Evolutionary conservation across 2,888 invertebrate genomes (phyloP), one percentile per base, ranked within the genome.

Genomic region (Cyaniris semiargus): DNA sequence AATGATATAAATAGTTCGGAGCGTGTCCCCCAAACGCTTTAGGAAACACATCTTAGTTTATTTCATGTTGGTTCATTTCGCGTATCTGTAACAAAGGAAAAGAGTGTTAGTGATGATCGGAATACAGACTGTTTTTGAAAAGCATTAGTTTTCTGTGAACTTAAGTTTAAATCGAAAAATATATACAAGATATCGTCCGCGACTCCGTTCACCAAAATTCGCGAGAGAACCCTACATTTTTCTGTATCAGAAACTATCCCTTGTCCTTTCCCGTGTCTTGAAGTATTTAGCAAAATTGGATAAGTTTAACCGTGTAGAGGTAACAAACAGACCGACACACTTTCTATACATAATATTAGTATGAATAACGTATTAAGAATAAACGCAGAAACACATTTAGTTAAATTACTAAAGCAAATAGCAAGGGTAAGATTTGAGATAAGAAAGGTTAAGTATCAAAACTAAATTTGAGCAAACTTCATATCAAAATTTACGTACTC

Each of bases 1-100:
- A 85, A 92, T 90, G 81, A 94, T 89, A 82, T 93, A 82, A 81
- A 91, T 87, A 85, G 92, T 92, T 86, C 92, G 89, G 75, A 88
- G 85, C 80, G 89, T 85, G 80, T 90, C 87, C 83, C 89, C 86
- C 78, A 85, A 87, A 83, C 85, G 86, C 86, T 88, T 91, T 84
- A 87, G 82, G 83, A 85, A 87, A 88, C 88, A 88, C 93, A 93
- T 93, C 86, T 89, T 93, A 78, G 76, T 53, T 80, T 82, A 77
- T 85, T 84, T 84, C 89, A 90, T 91, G 83, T 83, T 86, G 80
- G 78, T 78, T 60, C 70, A 78, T 13, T 66, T 79, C 77, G 77
- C 34, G 82, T 85, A 89, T 85, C 92, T 92, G 90, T 15, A 91
- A 91, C 86, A 88, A 89, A 71, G 80, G 79, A 77, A 74, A 70